These are phyloP conservation scores for Laspeyria flexula DNA, from an alignment of 2,888 invertebrate species.

Conservation along the genomic window DNA sequence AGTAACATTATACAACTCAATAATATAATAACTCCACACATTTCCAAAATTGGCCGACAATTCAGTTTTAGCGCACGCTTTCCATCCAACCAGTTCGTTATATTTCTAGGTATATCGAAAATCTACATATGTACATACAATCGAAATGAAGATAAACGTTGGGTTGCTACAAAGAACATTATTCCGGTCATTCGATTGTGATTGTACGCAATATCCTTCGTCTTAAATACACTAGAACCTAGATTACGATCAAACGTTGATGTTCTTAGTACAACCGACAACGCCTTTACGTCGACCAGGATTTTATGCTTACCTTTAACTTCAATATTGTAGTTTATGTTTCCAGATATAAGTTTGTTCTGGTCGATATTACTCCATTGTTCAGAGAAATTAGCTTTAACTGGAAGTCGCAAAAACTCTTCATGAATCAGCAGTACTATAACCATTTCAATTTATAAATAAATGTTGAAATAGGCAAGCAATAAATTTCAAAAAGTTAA, in stretches of 20 bases:
- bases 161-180: conserved; percentile 33
- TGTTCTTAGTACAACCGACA: conserved; percentile 33
- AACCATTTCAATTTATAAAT: not conserved
- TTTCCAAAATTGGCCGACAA: too few relatives aligned
- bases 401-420: not conserved
- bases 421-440: not conserved
- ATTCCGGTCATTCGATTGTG: conserved; percentile 32
- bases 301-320: conserved; percentile 35
- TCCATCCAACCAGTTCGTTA: too few relatives aligned
- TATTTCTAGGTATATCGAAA: conserved; percentile 1
- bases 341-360: conserved; percentile 1
- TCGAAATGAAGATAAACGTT: conserved; percentile 23
- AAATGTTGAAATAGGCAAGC: conserved; percentile 11
- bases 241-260: conserved; percentile 52
- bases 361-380: not conserved
- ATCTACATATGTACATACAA: conserved; percentile 20
- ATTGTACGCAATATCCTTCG: conserved; percentile 62
- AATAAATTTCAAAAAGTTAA: conserved; percentile 18
- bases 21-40: too few relatives aligned
- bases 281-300: conserved; percentile 31
- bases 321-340: conserved; percentile 9
- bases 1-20: too few relatives aligned
- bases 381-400: not conserved
- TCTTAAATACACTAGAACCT: conserved; percentile 54
- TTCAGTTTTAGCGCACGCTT: too few relatives aligned